These are phyloP conservation scores for Centropus unirufus DNA, from an alignment of 2,113 vertebrate species.

Conservation along the genomic window DNA sequence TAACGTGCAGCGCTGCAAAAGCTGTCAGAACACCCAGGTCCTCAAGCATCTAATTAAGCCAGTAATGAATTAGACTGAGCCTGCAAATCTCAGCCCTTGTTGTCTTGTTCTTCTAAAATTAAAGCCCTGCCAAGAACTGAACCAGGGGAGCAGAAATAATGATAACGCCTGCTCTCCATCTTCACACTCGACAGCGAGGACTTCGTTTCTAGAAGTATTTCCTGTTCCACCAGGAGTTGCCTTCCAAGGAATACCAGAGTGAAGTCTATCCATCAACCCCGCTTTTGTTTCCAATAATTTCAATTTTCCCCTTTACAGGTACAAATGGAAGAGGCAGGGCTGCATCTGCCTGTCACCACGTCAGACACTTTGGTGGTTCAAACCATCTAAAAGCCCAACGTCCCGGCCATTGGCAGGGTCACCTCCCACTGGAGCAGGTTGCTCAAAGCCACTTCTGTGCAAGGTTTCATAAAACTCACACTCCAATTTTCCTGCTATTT, in stretches of 20 bases:
- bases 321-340: accelerated
- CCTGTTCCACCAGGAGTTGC: neutral
- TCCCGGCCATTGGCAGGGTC: too few species aligned
- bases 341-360: too few species aligned
- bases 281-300: neutral
- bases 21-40: neutral
- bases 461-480: neutral
- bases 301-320: neutral
- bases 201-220: neutral
- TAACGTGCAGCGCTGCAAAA: neutral
- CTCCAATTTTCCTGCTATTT: neutral
- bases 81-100: neutral
- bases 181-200: neutral
- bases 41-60: neutral
- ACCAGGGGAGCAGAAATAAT: neutral
- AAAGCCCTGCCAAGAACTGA: neutral
- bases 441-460: neutral
- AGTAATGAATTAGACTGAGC: neutral
- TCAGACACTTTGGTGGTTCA: neutral
- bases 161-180: neutral
- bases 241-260: neutral
- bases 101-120: neutral
- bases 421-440: too few species aligned
- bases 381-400: neutral
- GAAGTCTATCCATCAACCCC: neutral